A percentile compares a stretch with the other conserved stretches of the same genome.
These are phyloP conservation scores for Conops quadrifasciatus DNA, from an alignment of 2,888 invertebrate genomes.

Conservation along the genomic window DNA sequence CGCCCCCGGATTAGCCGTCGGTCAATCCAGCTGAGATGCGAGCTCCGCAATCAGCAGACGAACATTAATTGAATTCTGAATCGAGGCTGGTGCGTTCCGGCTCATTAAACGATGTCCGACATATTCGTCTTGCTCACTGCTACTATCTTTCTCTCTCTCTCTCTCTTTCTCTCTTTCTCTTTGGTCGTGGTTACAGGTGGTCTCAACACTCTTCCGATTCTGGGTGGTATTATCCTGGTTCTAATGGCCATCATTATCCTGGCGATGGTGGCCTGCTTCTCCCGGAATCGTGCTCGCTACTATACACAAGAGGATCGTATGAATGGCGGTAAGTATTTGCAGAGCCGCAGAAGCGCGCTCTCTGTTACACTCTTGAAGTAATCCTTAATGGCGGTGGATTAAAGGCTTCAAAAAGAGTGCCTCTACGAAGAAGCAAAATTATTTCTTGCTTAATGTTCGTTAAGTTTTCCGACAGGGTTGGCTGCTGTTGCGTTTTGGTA, in stretches of 20 bases:
- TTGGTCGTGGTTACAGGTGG: too few relatives aligned
- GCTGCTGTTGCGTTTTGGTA: background rate
- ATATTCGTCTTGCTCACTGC: background rate
- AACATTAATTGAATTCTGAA: background rate
- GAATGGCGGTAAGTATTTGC: constrained; percentile 58
- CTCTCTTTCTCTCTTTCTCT: constrained; percentile 8
- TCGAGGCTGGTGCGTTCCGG: background rate
- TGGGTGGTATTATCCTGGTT: constrained; percentile 65
- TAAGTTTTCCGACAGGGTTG: background rate
- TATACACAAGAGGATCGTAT: constrained; percentile 79
- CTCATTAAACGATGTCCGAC: background rate
- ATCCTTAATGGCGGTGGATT: too few relatives aligned
- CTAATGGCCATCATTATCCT: constrained; percentile 62
- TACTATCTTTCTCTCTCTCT: background rate
- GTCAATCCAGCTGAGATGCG: too few relatives aligned
- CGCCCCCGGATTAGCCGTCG: too few relatives aligned
- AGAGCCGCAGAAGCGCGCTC: too few relatives aligned
- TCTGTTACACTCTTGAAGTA: background rate
- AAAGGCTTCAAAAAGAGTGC: too few relatives aligned
- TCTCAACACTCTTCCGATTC: constrained; percentile 65
- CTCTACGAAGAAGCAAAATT: background rate
- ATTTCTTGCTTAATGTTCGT: background rate
- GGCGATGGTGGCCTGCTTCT: constrained; percentile 68
- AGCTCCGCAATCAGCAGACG: too few relatives aligned
- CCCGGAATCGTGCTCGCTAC: constrained; percentile 76